Percentiles rank a stretch among this genome's conserved stretches.
Conservation (phyloP, 2,797 vertebrate species). For the Mycteria americana region DNA sequence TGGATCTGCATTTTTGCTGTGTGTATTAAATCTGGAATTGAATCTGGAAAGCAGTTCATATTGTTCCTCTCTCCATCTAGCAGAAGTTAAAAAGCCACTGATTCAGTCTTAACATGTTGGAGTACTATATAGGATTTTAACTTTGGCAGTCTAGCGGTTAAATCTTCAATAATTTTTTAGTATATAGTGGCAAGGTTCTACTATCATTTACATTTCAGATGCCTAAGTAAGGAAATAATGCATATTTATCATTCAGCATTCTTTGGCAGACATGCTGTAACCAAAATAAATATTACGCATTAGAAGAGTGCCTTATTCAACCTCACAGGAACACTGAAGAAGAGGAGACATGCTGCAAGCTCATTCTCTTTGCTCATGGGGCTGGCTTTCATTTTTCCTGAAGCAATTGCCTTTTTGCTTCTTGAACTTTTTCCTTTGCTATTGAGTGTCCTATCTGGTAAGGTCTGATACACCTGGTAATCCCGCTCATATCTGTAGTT, state of each 20-base stretch:
- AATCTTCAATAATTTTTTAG: not conserved
- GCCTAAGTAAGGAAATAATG: not conserved
- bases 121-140: not conserved
- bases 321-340: not conserved
- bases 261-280: not conserved
- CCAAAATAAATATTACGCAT: not conserved
- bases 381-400: not conserved
- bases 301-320: not conserved
- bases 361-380: not conserved
- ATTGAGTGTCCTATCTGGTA: not conserved
- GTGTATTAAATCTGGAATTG: not conserved
- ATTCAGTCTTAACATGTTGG: not conserved
- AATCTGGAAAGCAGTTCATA: not conserved
- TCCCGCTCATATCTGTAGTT: not conserved
- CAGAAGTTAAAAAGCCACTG: not conserved
- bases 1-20: not conserved
- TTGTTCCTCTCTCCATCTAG: not conserved
- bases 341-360: not conserved
- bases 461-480: not conserved
- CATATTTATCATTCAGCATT: not conserved
- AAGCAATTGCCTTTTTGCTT: not conserved
- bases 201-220: not conserved
- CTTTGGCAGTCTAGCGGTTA: not conserved
- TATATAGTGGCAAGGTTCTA: not conserved
- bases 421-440: not conserved